Conservation (phyloP, 2,113 vertebrate species). For the Otocyon megalotis region DNA sequence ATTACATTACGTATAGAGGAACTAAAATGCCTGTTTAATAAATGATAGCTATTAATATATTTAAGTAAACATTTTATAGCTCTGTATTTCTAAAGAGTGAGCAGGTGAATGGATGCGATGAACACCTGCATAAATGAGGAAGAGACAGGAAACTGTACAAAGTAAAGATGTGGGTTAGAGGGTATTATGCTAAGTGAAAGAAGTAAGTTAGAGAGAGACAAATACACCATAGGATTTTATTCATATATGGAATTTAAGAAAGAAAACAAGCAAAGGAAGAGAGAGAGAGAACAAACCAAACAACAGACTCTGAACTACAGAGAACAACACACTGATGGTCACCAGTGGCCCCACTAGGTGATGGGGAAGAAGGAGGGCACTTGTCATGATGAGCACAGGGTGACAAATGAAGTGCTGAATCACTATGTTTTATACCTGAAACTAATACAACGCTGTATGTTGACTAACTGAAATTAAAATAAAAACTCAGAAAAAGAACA, state of each 20-base stretch:
- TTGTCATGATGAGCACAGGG: neutral
- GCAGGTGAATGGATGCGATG: neutral
- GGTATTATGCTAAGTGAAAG: neutral
- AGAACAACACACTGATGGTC: neutral
- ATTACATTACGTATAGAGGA: neutral
- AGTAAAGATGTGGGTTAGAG: neutral
- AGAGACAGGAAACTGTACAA: neutral
- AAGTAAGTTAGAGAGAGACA: neutral
- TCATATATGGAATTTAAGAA: neutral
- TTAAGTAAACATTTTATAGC: neutral
- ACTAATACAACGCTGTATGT: neutral
- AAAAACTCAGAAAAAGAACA: neutral
- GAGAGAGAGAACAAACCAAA: neutral
- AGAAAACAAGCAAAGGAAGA: neutral
- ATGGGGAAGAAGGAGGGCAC: neutral
- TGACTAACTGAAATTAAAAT: slow-evolving; percentile 21
- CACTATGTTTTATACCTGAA: neutral
- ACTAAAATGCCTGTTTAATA: neutral
- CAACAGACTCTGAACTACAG: neutral
- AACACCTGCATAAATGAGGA: neutral
- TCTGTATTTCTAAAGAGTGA: slow-evolving; percentile 48
- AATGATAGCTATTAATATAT: neutral
- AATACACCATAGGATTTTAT: neutral
- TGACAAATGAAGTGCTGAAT: neutral
- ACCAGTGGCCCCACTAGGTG: neutral